Evolutionary conservation across 2,113 vertebrate genomes (phyloP), one percentile per base, ranked within the genome.

Genomic region (Platichthys flesus): DNA sequence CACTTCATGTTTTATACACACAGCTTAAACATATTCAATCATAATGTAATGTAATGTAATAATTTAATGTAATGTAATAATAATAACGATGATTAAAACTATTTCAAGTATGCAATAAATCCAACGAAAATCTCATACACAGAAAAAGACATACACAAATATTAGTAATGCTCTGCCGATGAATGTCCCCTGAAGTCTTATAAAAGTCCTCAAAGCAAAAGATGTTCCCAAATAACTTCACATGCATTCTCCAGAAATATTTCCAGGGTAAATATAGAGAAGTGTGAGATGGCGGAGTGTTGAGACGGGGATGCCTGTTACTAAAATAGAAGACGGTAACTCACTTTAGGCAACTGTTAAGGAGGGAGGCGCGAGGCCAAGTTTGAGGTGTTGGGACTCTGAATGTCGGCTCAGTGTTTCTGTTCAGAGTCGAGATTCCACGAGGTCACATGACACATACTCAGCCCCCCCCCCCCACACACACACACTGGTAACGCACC

Each of bases 301-400:
- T 82, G 82, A 90, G 86, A 87, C 62, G 73, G 88, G 90, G 84
- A 90, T 67, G 81, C 87, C 90, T 85, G 77, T 76, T 81, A 86
- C 85, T 69, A 89, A 93, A 94, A 93, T 91, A 93, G 90, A 85
- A 82, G 83, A 80, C 64, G 90, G 90, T 93, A 94, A 93, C 91
- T 93, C 72, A 88, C 88, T 87, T 85, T 58, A 87, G 83, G 84
- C 90, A 89, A 82, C 84, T 85, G 91, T 83, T 86, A 88, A 89
- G 88, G 83, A 90, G 83, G 76, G 68, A 84, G 84, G 82, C 70
- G 54, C 56, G 5, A 79, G 81, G 83, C 77, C 78, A 86, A 84
- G 78, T 86, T 83, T 71, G 81, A 87, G 76, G 76, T 78, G 90
- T 85, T 81, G 79, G 81, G 85, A 86, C 75, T 83, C 62, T 84